Conservation (phyloP, 2,888 invertebrate species). For the Alloscopus bannaensis region DNA sequence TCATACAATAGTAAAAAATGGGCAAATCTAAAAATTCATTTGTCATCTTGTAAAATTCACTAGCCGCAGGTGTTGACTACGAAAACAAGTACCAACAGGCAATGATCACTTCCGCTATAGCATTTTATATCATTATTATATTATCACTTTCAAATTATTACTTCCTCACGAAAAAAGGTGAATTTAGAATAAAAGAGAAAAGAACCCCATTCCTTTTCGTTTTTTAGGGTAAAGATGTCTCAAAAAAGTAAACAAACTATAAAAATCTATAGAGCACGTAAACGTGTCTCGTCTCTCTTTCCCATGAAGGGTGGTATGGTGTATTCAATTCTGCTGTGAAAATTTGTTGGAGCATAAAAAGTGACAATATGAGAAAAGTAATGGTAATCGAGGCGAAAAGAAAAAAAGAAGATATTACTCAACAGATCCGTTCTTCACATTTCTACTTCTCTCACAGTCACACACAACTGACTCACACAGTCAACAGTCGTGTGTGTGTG, state of each 20-base stretch:
- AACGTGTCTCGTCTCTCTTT: not conserved
- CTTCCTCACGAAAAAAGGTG: slow-evolving; percentile 49
- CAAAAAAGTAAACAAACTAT: slow-evolving; percentile 51
- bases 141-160: slow-evolving; percentile 42
- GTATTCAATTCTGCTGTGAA: not conserved
- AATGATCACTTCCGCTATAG: too few species aligned
- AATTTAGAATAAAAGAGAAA: too few species aligned
- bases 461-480: not conserved
- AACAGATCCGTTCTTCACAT: not conserved
- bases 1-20: too few species aligned
- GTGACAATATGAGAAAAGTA: slow-evolving; percentile 59
- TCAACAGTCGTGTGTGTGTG: not conserved
- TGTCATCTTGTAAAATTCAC: not conserved
- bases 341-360: slow-evolving; percentile 56
- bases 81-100: too few species aligned
- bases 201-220: too few species aligned
- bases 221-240: slow-evolving; percentile 47
- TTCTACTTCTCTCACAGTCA: not conserved
- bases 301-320: not conserved
- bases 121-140: too few species aligned
- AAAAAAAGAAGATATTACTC: slow-evolving; percentile 50
- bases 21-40: too few species aligned
- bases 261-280: slow-evolving; percentile 4
- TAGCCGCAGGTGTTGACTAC: slow-evolving; percentile 53
- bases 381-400: slow-evolving; percentile 55